phyloP scores from a whole-genome alignment of 2,797 vertebrate genomes.

The Cuculus canorus region DNA sequence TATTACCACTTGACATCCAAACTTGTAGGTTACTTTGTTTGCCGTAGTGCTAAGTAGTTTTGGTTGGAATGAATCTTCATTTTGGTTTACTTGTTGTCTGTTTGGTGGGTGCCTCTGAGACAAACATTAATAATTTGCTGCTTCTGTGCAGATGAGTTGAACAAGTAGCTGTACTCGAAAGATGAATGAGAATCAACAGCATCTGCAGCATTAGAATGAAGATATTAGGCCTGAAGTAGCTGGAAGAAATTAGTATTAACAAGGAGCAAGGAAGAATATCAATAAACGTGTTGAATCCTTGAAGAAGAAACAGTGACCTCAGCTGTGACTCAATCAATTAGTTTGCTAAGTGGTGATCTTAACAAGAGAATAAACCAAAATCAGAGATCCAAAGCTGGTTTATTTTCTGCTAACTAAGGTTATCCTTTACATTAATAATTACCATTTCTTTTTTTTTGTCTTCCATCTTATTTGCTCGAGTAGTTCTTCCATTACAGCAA shows the following conservation, averaged over 20 bases:
- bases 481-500: not conserved
- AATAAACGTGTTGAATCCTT: not conserved
- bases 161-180: conserved; percentile 29
- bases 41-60: too few species aligned
- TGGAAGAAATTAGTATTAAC: not conserved
- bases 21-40: too few species aligned
- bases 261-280: not conserved
- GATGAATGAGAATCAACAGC: conserved; percentile 38
- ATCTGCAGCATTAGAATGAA: conserved; percentile 27
- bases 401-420: not conserved
- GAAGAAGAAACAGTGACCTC: not conserved
- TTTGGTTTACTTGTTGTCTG: too few species aligned
- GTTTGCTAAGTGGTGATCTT: not conserved
- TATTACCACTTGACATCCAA: too few species aligned
- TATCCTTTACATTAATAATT: not conserved
- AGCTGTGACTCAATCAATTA: not conserved
- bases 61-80: too few species aligned
- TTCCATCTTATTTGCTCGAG: not conserved
- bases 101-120: too few species aligned
- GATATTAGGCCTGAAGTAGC: conserved; percentile 4
- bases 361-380: not conserved
- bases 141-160: conserved; percentile 45
- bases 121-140: conserved; percentile 59
- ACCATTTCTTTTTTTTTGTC: not conserved
- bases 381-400: not conserved